Conservation (phyloP, 2,113 vertebrate species). For the Coturnix japonica region DNA sequence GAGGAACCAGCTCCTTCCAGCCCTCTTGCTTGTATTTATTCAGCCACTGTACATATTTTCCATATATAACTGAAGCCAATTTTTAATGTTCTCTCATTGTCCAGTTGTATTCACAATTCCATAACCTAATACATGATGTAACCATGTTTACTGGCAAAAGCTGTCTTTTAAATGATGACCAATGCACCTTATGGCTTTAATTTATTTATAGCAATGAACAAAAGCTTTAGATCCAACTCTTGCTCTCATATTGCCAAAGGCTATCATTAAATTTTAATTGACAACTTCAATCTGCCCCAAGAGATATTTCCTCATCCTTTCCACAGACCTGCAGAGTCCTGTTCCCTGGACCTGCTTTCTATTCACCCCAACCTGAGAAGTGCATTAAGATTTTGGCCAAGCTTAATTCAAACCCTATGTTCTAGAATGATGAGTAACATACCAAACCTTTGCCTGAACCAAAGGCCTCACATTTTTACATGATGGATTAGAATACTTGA, state of each 20-base stretch:
- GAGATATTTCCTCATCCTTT: neutral
- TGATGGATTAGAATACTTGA: neutral
- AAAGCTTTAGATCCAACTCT: neutral
- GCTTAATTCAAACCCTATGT: neutral
- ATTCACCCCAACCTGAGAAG: neutral
- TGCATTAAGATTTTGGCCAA: neutral
- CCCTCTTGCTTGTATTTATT: neutral
- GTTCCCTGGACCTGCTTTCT: neutral
- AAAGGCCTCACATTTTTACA: neutral
- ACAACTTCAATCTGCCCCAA: neutral
- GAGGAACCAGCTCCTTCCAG: neutral
- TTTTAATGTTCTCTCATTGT: neutral
- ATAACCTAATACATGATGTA: rapidly evolving
- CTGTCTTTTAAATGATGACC: neutral
- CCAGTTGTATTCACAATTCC: neutral
- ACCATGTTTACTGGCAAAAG: neutral
- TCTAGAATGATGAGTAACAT: neutral
- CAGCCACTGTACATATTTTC: neutral
- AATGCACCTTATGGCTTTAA: neutral
- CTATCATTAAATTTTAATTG: constrained; percentile 37
- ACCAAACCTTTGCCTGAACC: neutral
- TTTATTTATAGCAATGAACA: constrained; percentile 39
- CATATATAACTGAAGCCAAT: neutral
- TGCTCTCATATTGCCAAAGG: constrained; percentile 7
- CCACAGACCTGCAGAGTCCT: neutral